Conservation (phyloP, 2,797 vertebrate species). For the Platalea minor region DNA sequence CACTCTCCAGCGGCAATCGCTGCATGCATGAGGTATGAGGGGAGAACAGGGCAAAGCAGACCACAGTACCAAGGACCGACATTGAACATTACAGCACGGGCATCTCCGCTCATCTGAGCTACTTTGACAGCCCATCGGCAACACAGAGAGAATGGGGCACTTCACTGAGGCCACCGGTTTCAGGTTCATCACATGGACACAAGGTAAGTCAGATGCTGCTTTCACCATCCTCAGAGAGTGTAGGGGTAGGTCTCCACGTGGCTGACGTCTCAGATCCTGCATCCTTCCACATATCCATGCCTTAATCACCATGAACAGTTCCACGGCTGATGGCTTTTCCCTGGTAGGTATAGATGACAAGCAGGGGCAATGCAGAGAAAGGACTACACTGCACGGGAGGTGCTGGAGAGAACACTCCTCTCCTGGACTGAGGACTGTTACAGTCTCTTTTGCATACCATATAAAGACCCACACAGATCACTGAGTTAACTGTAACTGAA, state of each 20-base stretch:
- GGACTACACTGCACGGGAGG: neutral
- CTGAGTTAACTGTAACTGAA: neutral
- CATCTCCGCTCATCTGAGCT: neutral
- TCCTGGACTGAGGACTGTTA: neutral
- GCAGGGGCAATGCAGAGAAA: neutral
- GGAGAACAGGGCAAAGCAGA: neutral
- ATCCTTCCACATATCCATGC: neutral
- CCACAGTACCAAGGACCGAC: neutral
- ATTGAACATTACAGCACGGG: neutral
- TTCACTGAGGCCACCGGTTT: neutral
- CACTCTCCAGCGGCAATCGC: neutral
- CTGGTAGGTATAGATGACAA: neutral
- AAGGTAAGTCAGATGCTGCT: neutral
- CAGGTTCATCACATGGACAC: neutral
- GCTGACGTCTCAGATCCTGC: neutral
- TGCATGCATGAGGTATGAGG: neutral
- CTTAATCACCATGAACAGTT: neutral
- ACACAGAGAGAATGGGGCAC: neutral
- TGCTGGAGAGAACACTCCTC: neutral
- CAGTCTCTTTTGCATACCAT: neutral
- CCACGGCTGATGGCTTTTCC: neutral
- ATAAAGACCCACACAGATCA: neutral
- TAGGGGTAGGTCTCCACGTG: neutral
- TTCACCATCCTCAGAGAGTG: neutral
- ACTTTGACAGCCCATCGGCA: neutral